Evolutionary conservation across 2,888 invertebrate genomes (phyloP).

Genomic region (Homarus gammarus): DNA sequence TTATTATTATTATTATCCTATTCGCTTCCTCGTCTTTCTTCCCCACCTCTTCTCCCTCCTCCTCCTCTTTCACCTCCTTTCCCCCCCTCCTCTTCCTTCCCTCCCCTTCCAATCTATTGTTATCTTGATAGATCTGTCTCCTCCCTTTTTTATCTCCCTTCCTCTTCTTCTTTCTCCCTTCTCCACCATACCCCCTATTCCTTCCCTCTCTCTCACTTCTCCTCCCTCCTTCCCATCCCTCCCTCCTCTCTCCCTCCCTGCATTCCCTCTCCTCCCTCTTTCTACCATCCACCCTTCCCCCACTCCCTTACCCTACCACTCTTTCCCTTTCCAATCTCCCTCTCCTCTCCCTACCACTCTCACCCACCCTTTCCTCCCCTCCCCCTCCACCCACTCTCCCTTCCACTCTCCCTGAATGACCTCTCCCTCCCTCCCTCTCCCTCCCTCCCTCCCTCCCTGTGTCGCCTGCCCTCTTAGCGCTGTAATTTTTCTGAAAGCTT

Average conservation of each 20-base stretch:
- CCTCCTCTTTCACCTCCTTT: not conserved
- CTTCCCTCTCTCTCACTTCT: not conserved
- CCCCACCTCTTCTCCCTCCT: too few relatives aligned
- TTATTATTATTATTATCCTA: too few relatives aligned
- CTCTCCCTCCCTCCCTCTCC: not conserved
- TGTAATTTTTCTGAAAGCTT: constrained; percentile 50
- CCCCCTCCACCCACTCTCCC: not conserved
- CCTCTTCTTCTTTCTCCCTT: not conserved
- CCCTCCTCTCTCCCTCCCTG: not conserved
- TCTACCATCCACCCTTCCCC: not conserved
- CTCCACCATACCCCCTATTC: not conserved
- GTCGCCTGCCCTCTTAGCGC: constrained; percentile 27
- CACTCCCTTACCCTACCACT: too few relatives aligned
- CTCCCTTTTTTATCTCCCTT: not conserved
- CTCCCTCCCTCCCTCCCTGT: not conserved
- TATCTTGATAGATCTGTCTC: too few relatives aligned
- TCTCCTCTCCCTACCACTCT: not conserved
- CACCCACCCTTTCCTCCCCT: not conserved
- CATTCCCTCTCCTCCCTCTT: constrained; percentile 3
- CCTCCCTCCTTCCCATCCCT: not conserved
- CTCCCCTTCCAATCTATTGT: not conserved
- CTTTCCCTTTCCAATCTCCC: not conserved
- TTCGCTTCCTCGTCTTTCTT: too few relatives aligned
- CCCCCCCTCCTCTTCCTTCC: not conserved
- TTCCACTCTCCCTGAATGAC: too few relatives aligned